phyloP scores from a whole-genome alignment of 2,113 vertebrate genomes.

The Ceyx margarethae region DNA sequence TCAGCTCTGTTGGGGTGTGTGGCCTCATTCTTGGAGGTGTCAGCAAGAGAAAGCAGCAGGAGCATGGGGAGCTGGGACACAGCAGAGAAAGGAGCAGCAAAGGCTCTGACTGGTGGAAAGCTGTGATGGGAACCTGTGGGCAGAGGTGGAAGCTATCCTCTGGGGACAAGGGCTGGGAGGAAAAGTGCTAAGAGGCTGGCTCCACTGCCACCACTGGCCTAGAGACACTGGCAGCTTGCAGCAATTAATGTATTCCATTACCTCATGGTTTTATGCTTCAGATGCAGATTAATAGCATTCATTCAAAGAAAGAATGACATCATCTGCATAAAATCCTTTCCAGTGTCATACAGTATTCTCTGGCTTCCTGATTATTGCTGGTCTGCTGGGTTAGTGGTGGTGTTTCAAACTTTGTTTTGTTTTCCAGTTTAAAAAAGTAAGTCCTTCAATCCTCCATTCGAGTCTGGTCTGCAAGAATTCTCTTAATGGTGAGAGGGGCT shows the following conservation, averaged over 20 bases:
- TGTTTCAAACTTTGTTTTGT: neutral
- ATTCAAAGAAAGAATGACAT: conserved; percentile 54
- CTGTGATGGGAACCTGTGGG: neutral
- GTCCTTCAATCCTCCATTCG: neutral
- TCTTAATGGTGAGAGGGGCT: neutral
- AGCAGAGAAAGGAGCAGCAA: neutral
- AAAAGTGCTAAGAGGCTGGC: neutral
- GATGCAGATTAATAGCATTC: conserved; percentile 50
- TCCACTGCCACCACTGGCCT: neutral
- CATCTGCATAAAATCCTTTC: conserved; percentile 45
- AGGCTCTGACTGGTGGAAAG: neutral
- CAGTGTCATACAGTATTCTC: conserved; percentile 14
- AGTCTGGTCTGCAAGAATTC: neutral
- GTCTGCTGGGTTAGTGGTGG: neutral
- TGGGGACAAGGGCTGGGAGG: neutral
- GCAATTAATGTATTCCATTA: conserved; percentile 44
- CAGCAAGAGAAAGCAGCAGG: neutral
- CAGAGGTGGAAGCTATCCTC: neutral
- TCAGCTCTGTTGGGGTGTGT: neutral
- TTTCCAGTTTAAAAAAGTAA: neutral
- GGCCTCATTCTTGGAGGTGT: neutral
- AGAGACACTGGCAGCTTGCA: conserved; percentile 33
- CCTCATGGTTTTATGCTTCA: conserved; percentile 35
- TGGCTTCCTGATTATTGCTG: conserved; percentile 35
- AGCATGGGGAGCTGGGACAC: neutral